These are phyloP conservation scores for Brienomyrus longianalis DNA, from an alignment of 2,113 vertebrate genomes.

Conservation along the genomic window DNA sequence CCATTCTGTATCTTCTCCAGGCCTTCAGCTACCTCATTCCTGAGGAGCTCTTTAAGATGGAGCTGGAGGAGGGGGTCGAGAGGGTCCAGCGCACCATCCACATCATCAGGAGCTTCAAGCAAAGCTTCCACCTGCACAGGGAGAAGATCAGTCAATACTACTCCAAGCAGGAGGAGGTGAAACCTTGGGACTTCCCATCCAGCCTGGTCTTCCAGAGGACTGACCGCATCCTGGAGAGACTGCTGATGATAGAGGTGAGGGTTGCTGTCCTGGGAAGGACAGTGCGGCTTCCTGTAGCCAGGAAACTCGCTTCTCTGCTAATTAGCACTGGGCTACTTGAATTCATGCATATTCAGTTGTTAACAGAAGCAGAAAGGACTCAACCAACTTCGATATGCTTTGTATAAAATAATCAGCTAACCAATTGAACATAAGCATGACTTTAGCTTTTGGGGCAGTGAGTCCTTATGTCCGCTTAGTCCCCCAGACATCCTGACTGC, in stretches of 20 bases:
- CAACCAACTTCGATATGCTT: background rate
- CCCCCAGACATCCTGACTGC: background rate
- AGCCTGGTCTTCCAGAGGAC: slow-evolving; percentile 51
- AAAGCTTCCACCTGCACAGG: slow-evolving; percentile 45
- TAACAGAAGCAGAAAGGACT: background rate
- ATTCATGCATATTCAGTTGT: background rate
- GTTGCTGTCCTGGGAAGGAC: background rate
- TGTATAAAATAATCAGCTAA: background rate
- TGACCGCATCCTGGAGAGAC: slow-evolving; percentile 48
- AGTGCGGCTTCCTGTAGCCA: background rate
- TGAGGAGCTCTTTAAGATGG: slow-evolving; percentile 70
- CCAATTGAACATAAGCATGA: background rate
- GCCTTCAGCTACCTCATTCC: slow-evolving; percentile 58
- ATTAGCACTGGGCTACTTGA: background rate
- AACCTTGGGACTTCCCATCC: slow-evolving; percentile 57
- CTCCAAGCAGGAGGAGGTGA: slow-evolving; percentile 28
- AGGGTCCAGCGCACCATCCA: slow-evolving; percentile 52
- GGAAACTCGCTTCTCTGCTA: background rate
- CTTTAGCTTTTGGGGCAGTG: background rate
- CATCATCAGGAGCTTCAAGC: slow-evolving; percentile 56
- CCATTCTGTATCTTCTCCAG: slow-evolving; percentile 24
- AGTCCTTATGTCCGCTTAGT: background rate
- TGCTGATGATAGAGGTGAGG: slow-evolving; percentile 50
- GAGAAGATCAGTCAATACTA: slow-evolving; percentile 37
- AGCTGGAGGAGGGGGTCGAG: slow-evolving; percentile 60